phyloP scores from a whole-genome alignment of 2,797 vertebrate species.

The Chelon labrosus region DNA sequence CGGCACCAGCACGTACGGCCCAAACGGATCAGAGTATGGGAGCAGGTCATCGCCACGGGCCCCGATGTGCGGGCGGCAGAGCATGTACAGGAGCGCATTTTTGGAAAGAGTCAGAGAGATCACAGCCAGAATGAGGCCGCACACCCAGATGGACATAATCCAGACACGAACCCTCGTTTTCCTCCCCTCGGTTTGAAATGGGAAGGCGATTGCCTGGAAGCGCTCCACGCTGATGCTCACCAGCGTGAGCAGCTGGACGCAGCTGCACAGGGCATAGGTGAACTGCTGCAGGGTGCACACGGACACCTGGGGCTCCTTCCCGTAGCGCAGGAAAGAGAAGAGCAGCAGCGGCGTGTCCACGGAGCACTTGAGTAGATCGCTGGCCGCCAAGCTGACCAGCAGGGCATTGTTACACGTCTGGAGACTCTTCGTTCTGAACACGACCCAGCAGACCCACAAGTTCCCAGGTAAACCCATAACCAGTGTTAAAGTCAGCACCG shows the following conservation, averaged over 20 bases:
- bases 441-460: slow-evolving; percentile 74
- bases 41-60: neutral
- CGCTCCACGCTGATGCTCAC: slow-evolving; percentile 78
- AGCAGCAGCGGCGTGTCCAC: slow-evolving; percentile 76
- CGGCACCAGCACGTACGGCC: slow-evolving; percentile 73
- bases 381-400: slow-evolving; percentile 71
- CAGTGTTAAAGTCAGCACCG: slow-evolving; percentile 52
- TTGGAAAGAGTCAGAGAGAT: slow-evolving; percentile 64
- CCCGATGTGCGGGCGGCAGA: slow-evolving; percentile 49
- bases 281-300: slow-evolving; percentile 75
- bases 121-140: slow-evolving; percentile 57
- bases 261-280: slow-evolving; percentile 77
- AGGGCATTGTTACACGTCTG: slow-evolving; percentile 73
- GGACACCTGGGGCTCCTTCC: neutral
- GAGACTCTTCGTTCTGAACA: slow-evolving; percentile 68
- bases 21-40: slow-evolving; percentile 60
- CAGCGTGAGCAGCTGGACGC: slow-evolving; percentile 78
- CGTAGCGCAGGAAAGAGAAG: slow-evolving; percentile 45
- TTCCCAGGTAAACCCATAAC: slow-evolving; percentile 70
- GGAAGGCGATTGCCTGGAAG: slow-evolving; percentile 75
- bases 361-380: slow-evolving; percentile 73
- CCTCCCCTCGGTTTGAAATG: slow-evolving; percentile 63
- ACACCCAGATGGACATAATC: slow-evolving; percentile 71
- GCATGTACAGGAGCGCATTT: slow-evolving; percentile 55
- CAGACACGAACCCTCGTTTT: slow-evolving; percentile 62